phyloP scores from a whole-genome alignment of 2,888 invertebrate genomes.

The Herminia tarsipennalis region DNA sequence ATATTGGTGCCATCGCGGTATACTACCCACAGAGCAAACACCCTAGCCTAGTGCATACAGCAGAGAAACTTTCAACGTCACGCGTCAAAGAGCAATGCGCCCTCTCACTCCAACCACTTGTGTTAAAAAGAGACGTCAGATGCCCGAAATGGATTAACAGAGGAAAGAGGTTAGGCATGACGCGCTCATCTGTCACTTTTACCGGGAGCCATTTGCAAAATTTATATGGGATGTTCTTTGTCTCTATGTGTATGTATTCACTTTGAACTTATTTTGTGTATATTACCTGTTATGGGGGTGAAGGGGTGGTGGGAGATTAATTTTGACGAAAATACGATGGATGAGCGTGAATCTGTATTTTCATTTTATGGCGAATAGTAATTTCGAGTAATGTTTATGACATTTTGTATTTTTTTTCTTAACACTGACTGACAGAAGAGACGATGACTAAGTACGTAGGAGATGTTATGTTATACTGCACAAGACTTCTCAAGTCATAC shows the following conservation, averaged over 20 bases:
- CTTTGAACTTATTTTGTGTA: slow-evolving; percentile 8
- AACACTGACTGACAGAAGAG: no score
- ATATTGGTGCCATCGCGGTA: no score
- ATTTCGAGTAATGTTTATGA: no score
- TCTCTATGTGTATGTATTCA: slow-evolving; percentile 16
- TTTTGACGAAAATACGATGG: no score
- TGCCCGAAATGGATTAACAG: slow-evolving; percentile 34
- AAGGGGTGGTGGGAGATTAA: no score
- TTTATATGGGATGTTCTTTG: slow-evolving; percentile 27
- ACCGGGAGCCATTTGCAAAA: slow-evolving; percentile 29
- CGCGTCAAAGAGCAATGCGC: background rate
- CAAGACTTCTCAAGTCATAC: no score
- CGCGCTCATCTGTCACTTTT: slow-evolving; percentile 45
- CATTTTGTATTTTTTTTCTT: no score
- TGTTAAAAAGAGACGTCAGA: slow-evolving; percentile 9
- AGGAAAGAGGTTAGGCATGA: slow-evolving; percentile 26
- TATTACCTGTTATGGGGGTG: background rate
- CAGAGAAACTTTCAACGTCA: background rate
- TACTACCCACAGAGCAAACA: no score
- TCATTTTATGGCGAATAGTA: no score
- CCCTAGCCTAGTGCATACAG: background rate
- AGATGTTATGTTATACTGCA: no score
- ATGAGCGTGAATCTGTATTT: no score
- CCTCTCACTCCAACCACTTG: slow-evolving; percentile 6
- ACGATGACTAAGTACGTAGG: no score